Conservation (phyloP, 2,113 vertebrate genomes). For the Hepsetus odoe region DNA sequence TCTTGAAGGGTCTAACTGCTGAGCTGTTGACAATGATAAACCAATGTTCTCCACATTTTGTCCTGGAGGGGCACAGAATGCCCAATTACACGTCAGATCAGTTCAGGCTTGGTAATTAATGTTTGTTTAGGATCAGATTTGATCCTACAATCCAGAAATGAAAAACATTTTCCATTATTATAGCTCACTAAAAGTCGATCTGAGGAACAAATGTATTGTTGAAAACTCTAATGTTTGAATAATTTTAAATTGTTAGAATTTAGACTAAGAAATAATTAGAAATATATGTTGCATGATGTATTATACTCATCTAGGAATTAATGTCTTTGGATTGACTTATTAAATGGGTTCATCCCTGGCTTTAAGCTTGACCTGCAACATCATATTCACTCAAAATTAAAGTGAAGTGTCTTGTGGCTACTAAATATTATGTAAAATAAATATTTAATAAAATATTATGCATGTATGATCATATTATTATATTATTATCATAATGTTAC, state of each 20-base stretch:
- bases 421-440: no score
- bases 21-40: background rate
- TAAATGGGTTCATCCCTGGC: background rate
- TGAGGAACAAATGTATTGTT: background rate
- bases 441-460: no score
- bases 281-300: background rate
- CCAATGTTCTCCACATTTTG: background rate
- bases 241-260: no score
- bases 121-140: background rate
- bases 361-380: background rate
- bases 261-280: no score
- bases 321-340: background rate
- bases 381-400: background rate
- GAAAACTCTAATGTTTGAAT: background rate
- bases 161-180: background rate
- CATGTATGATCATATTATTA: no score
- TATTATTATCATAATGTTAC: no score
- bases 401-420: no score
- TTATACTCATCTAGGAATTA: background rate
- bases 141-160: no score
- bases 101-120: background rate
- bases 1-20: no score
- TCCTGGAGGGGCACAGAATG: background rate
- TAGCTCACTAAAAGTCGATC: background rate
- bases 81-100: background rate